Conservation (phyloP, 2,888 invertebrate genomes). For the Apodemia hepburni region DNA sequence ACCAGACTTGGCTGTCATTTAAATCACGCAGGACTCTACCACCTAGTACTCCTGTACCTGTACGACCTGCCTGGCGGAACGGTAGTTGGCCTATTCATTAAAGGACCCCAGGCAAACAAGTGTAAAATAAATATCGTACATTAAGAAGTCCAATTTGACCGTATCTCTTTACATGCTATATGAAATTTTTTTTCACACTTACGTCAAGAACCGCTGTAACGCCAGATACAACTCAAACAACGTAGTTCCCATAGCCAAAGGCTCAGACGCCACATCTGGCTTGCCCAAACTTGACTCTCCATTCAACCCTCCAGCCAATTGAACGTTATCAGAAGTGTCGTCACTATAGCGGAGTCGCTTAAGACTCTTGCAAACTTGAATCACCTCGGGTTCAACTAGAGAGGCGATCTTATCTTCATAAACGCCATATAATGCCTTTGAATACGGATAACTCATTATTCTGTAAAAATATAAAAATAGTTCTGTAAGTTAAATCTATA, state of each 20-base stretch:
- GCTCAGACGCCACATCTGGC: slow-evolving; percentile 77
- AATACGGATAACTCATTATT: slow-evolving; percentile 86
- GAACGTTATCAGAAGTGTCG: slow-evolving; percentile 58
- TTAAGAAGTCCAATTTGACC: too few relatives aligned
- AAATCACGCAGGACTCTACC: too few relatives aligned
- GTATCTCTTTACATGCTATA: too few relatives aligned
- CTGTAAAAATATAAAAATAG: slow-evolving; percentile 60
- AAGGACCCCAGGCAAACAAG: too few relatives aligned
- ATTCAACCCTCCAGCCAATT: slow-evolving; percentile 74
- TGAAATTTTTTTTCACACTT: slow-evolving; percentile 57
- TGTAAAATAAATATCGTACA: too few relatives aligned
- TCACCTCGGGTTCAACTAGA: slow-evolving; percentile 85
- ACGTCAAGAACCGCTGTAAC: slow-evolving; percentile 91
- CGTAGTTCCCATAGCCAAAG: slow-evolving; percentile 90
- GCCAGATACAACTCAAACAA: slow-evolving; percentile 96
- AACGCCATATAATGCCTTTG: slow-evolving; percentile 84
- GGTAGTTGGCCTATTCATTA: too few relatives aligned
- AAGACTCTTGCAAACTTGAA: slow-evolving; percentile 86
- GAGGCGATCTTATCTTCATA: slow-evolving; percentile 87
- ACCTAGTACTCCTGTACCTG: too few relatives aligned
- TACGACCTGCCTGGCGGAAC: too few relatives aligned
- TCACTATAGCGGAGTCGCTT: slow-evolving; percentile 81
- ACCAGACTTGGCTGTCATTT: too few relatives aligned
- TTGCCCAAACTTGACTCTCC: slow-evolving; percentile 72
- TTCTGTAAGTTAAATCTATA: too few relatives aligned